These are phyloP conservation scores for Athene noctua DNA, from an alignment of 2,113 vertebrate genomes.

Conservation along the genomic window DNA sequence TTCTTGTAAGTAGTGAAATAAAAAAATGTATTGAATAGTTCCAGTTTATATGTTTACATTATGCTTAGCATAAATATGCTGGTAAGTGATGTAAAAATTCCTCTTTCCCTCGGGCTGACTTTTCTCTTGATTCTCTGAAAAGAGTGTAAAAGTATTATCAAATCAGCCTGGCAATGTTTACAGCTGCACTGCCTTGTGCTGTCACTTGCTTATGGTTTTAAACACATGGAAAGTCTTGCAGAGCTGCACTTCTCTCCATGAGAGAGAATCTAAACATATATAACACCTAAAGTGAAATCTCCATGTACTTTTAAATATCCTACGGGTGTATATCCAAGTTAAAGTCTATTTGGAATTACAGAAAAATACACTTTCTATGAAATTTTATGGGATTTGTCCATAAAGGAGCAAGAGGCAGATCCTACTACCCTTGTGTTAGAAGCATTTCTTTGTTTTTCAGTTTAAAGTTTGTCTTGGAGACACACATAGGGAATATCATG, in stretches of 20 bases:
- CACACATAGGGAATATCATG: fast-evolving
- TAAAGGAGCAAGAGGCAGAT: not conserved
- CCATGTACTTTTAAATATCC: not conserved
- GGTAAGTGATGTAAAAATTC: not conserved
- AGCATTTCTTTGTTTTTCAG: not conserved
- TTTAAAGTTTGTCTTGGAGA: not conserved
- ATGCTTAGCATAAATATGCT: not conserved
- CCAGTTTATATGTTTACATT: not conserved
- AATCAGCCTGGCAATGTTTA: not conserved
- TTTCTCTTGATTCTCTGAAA: not conserved
- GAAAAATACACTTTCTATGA: not conserved
- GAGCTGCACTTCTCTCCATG: not conserved
- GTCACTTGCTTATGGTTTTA: not conserved
- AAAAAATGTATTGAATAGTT: not conserved
- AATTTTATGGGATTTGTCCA: not conserved
- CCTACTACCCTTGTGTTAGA: not conserved
- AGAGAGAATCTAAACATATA: not conserved
- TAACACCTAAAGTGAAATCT: not conserved
- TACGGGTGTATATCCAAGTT: not conserved
- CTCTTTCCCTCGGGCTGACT: not conserved
- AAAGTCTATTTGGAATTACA: not conserved
- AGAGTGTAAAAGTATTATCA: not conserved
- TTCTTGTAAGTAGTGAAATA: not conserved
- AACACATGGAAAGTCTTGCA: not conserved
- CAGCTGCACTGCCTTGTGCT: not conserved